These are phyloP conservation scores for Chaetogeoica ovagalla DNA, from an alignment of 2,888 invertebrate species.

Conservation along the genomic window DNA sequence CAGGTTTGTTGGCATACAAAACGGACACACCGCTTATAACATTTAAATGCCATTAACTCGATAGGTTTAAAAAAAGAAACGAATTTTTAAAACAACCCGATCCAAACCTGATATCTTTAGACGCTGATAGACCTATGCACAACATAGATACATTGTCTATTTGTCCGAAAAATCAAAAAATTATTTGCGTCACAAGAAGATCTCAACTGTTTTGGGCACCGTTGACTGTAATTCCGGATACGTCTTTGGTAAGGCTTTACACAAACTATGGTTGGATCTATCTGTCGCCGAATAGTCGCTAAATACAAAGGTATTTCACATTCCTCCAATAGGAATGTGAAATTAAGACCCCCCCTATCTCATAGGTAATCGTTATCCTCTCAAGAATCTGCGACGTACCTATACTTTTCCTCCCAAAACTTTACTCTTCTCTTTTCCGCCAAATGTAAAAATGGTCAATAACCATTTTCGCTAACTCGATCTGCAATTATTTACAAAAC, in stretches of 20 bases:
- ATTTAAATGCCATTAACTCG: neutral
- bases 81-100: constrained; percentile 25
- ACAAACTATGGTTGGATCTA: neutral
- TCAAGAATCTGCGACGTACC: no score
- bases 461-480: no score
- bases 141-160: constrained; percentile 57
- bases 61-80: constrained; percentile 34
- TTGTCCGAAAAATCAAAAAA: constrained; percentile 61
- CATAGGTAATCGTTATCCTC: no score
- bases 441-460: no score
- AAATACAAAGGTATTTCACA: no score
- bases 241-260: constrained; percentile 50
- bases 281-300: no score
- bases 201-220: constrained; percentile 61
- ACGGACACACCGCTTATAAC: neutral
- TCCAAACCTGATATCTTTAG: constrained; percentile 25
- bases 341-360: no score
- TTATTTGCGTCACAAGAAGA: constrained; percentile 61
- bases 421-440: no score
- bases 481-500: no score
- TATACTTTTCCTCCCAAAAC: no score
- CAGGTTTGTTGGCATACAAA: neutral
- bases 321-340: no score
- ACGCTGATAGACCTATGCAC: constrained; percentile 39
- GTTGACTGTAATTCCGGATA: constrained; percentile 59